Conservation (phyloP, 2,113 vertebrate genomes). For the Neodon shergylaensis region DNA sequence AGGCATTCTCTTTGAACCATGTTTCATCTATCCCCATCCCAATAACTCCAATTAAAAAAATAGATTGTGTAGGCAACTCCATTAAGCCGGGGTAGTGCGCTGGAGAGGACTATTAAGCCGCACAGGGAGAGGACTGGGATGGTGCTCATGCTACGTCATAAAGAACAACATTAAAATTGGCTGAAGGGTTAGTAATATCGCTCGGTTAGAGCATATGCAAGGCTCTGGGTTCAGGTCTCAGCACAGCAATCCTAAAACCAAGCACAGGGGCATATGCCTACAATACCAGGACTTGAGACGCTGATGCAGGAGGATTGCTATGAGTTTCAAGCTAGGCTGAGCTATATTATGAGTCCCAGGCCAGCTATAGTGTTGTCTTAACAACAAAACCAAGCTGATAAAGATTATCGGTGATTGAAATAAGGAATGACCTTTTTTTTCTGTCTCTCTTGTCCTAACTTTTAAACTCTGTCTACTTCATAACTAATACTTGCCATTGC, state of each 20-base stretch:
- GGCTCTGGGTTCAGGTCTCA: background rate
- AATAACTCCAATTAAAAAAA: background rate
- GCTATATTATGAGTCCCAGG: background rate
- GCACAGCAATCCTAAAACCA: background rate
- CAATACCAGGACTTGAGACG: background rate
- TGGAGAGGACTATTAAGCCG: background rate
- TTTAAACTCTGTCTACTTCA: background rate
- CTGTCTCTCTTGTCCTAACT: background rate
- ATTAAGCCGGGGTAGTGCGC: background rate
- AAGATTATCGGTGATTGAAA: background rate
- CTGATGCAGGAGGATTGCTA: background rate
- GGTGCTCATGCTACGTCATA: background rate
- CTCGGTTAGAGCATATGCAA: background rate
- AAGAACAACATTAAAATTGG: constrained; percentile 1
- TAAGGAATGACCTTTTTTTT: too few relatives aligned
- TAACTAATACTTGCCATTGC: background rate
- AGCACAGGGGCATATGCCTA: background rate
- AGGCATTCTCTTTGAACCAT: background rate
- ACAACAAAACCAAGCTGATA: background rate
- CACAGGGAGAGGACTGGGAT: background rate
- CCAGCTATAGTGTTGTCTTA: background rate
- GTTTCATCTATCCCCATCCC: background rate
- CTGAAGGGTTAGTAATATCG: background rate
- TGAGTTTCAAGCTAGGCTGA: background rate
- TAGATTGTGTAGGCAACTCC: background rate